Evolutionary conservation across 1,140 invertebrate species (phyloP), one percentile per base, ranked within the genome.

Genomic region (Drosophila navojoa): DNA sequence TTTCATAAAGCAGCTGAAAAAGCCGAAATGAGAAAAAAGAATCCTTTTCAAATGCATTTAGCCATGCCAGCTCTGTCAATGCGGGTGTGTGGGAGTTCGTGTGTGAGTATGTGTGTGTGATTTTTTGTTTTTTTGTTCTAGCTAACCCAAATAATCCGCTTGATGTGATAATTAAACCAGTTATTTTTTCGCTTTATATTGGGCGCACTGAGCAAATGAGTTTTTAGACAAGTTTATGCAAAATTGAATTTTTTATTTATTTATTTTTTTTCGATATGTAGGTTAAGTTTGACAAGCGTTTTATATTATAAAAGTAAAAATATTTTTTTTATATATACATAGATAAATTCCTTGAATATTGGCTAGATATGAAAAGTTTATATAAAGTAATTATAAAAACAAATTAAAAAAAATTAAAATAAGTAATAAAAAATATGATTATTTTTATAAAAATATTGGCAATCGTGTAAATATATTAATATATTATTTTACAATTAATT

Each of bases 151-250:
- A 82, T 76, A 82, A 69, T 38, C 44, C 67, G 69, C 61, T 76
- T 84, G 38, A 79, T 76, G 76, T 79, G 76, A 79, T 82, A 79
- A 79, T 84, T 79, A 76, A 84, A 79, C 60, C 60, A 79, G 79
- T 76, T 58, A 42, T 50, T 35, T 53, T 47, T 35, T 29, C 27
- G 4, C 2, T 35, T 35, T 35, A 35, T 2, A 6, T 9, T 35
- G 32, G 7, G 10, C 35, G 3, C 54, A 44, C 10, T 52, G 22
- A 32, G 47, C 6, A 71, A 67, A 67, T 68, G 40, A 60, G 40
- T 72, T 67, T 54, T 53, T 15, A 13, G 52, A 0, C 45, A 52
- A 29, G 5, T 49, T 50, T 9, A 2, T 40, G 35, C 40, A 42
- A 19, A 53, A 19, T 60, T 38, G 19, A 74, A 49, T 61, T 60